Evolutionary conservation across 2,888 invertebrate species (phyloP).

Genomic region (Phragmatobia fuliginosa): DNA sequence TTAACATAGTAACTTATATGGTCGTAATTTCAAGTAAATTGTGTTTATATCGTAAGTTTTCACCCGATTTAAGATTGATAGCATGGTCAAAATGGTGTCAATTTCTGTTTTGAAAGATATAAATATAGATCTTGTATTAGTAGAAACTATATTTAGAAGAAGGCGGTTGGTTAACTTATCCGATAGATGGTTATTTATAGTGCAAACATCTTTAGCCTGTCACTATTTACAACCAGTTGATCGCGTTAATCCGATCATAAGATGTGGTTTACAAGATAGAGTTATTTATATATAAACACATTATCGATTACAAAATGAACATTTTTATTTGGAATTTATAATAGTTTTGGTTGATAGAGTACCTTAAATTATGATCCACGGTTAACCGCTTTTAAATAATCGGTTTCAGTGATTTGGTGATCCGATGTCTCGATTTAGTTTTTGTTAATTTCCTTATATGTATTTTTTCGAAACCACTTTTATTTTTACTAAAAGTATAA

Average conservation of each 20-base stretch:
- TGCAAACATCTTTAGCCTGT: background rate
- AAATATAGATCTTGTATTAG: background rate
- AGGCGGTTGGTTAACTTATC: background rate
- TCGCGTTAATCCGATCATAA: background rate
- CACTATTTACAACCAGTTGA: background rate
- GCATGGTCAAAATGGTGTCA: background rate
- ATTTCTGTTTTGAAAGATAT: background rate
- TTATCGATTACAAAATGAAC: background rate
- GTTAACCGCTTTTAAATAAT: too few species aligned
- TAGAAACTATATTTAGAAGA: background rate
- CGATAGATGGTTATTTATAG: background rate
- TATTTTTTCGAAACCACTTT: too few species aligned
- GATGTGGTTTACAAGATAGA: background rate
- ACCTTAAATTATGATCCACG: background rate
- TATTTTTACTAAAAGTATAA: too few species aligned
- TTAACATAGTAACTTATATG: conserved; percentile 57
- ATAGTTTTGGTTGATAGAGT: background rate
- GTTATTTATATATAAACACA: background rate
- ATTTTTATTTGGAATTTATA: background rate
- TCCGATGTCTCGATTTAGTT: too few species aligned
- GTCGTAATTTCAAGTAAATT: conserved; percentile 23
- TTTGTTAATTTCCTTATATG: too few species aligned
- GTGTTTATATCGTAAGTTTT: background rate
- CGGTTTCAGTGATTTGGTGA: too few species aligned
- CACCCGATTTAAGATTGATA: background rate